Percentiles rank a stretch among this genome's conserved stretches.
phyloP scores from a whole-genome alignment of 2,888 invertebrate genomes.

The Eupithecia subfuscata region DNA sequence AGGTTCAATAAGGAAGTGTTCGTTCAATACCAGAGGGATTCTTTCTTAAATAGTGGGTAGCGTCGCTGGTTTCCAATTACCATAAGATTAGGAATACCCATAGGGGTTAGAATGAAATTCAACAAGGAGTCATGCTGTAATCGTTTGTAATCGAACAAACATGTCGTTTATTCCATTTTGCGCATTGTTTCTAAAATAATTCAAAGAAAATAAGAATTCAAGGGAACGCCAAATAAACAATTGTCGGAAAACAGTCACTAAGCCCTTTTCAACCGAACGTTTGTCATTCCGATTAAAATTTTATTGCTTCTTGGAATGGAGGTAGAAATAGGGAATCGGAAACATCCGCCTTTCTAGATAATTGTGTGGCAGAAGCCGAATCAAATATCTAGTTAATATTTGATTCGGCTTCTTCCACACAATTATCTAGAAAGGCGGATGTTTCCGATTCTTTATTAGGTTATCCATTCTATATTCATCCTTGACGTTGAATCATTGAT shows the following conservation, averaged over 20 bases:
- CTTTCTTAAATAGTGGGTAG: neutral
- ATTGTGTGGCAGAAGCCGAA: conserved; percentile 24
- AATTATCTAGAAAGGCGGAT: conserved; percentile 27
- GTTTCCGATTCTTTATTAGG: conserved; percentile 30
- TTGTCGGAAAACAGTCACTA: conserved; percentile 37
- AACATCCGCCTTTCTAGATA: conserved; percentile 24
- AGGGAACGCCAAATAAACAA: conserved; percentile 33
- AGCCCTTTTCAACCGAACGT: conserved; percentile 29
- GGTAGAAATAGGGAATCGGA: conserved; percentile 33
- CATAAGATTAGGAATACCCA: neutral
- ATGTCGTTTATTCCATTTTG: neutral
- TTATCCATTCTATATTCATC: neutral
- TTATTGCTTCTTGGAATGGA: conserved; percentile 38
- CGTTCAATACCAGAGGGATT: neutral
- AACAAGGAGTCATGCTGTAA: neutral
- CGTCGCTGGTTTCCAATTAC: neutral
- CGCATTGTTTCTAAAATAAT: neutral
- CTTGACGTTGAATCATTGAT: conserved; percentile 4
- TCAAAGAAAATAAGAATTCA: conserved; percentile 21
- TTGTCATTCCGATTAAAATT: conserved; percentile 43
- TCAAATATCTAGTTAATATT: neutral
- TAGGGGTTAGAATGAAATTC: neutral
- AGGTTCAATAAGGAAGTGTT: conserved; percentile 12
- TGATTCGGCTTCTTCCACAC: conserved; percentile 15
- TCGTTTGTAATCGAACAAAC: neutral